A percentile compares a stretch with the other conserved stretches of the same genome.
phyloP scores from a whole-genome alignment of 1,140 invertebrate genomes.

The Heliconius hermathena region DNA sequence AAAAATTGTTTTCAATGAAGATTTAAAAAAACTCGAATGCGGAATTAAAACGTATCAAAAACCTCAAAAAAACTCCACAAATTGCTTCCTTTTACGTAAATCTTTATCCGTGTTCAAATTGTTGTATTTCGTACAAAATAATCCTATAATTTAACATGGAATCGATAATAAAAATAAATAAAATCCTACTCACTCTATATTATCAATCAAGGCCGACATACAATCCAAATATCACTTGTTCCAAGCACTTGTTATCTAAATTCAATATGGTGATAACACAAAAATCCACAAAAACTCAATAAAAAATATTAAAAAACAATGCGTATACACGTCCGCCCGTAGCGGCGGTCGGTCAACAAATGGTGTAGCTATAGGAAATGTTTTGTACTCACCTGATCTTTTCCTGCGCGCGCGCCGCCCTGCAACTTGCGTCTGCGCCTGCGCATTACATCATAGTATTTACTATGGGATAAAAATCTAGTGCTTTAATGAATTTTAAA shows the following conservation, averaged over 20 bases:
- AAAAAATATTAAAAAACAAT: neutral
- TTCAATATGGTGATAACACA: conserved; percentile 33
- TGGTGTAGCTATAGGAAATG: conserved; percentile 58
- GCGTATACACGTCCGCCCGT: conserved; percentile 47
- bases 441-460: conserved; percentile 47
- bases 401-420: conserved; percentile 66
- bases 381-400: conserved; percentile 67
- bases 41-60: neutral
- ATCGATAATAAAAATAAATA: neutral
- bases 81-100: conserved; percentile 8
- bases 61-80: neutral
- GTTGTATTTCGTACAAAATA: neutral
- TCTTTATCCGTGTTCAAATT: neutral
- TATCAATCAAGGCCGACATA: conserved; percentile 47
- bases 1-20: neutral
- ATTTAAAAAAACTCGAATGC: neutral
- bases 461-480: neutral
- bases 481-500: no score
- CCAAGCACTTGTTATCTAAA: conserved; percentile 36
- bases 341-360: conserved; percentile 48
- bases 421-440: conserved; percentile 60
- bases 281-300: conserved; percentile 20
- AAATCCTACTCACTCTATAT: conserved; percentile 40
- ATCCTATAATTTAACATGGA: neutral
- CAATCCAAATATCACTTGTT: conserved; percentile 32